Evolutionary conservation across 1,140 invertebrate genomes (phyloP), one percentile per base, ranked within the genome.

Genomic region (Patella vulgata): DNA sequence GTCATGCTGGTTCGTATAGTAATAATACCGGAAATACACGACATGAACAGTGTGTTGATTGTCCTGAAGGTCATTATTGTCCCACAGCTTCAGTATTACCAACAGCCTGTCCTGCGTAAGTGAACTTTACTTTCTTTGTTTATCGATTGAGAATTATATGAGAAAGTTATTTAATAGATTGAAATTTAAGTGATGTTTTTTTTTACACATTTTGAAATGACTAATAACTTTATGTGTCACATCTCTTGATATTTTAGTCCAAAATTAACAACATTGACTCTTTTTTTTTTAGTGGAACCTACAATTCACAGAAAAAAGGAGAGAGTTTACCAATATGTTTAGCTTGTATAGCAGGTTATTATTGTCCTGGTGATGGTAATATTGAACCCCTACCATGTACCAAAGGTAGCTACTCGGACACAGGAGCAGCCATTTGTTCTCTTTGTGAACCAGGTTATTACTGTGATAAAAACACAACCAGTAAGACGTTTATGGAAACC

Each of bases 1-100:
- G 79, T 48, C 78, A 79, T 69, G 81, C 81, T 23, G 79, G 79
- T 4, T 79, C 77, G 11, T 81, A 76, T 58, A 81, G 68, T 36
- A 70, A 72, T 39, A 48, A 67, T 5, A 59, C 51, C 0, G 79
- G 78, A 14, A 76, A 70, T 25, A 74, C 68, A 9, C 70, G 71
- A 0, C 81, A 79, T 79, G 80, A 82, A 57, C 73, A 79, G 55
- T 82, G 80, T 66, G 66, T 64, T 12, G 79, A 79, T 43, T 82
- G 80, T 68, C 60, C 71, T 8, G 48, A 63, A 12, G 79, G 80
- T 14, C 30, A 71, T 53, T 77, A 77, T 57, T 79, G 77, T 69
- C 71, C 70, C 0, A 30, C 58, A 23, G 77, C 68, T 9, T 75
- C 75, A 17, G 56, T 72, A 14, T 47, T 62, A 8, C 73, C 73